These are phyloP conservation scores for Phalacrocorax brasilianus DNA, from an alignment of 2,113 vertebrate genomes.

Conservation along the genomic window DNA sequence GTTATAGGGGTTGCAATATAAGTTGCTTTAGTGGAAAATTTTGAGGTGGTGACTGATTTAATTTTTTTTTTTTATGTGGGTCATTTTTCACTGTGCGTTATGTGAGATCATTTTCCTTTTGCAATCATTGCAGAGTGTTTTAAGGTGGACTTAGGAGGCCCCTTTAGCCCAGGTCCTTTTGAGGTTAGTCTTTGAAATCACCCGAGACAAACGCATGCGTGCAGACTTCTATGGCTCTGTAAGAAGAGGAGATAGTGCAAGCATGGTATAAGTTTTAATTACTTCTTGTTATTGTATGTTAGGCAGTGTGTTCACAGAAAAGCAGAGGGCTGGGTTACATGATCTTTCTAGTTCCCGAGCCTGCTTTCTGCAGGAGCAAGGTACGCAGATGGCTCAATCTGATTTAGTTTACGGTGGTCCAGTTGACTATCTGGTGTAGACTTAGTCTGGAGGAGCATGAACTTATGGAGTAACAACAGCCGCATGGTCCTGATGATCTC, in stretches of 20 bases:
- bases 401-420: neutral
- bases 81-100: neutral
- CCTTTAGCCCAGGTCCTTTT: neutral
- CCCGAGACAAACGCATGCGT: fast-evolving
- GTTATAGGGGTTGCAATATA: neutral
- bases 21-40: neutral
- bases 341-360: neutral
- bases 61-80: neutral
- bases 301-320: neutral
- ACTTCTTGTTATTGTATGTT: neutral
- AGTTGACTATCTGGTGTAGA: neutral
- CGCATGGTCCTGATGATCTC: fast-evolving
- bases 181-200: neutral
- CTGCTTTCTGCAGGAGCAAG: neutral
- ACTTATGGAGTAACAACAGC: neutral
- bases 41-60: conserved; percentile 17
- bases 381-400: neutral
- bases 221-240: neutral
- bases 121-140: neutral
- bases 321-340: neutral
- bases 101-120: neutral
- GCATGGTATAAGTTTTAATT: neutral
- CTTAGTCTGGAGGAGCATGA: neutral
- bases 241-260: neutral
- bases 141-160: neutral